Evolutionary conservation across 2,113 vertebrate species (phyloP).

Genomic region (Neodon shergylaensis): DNA sequence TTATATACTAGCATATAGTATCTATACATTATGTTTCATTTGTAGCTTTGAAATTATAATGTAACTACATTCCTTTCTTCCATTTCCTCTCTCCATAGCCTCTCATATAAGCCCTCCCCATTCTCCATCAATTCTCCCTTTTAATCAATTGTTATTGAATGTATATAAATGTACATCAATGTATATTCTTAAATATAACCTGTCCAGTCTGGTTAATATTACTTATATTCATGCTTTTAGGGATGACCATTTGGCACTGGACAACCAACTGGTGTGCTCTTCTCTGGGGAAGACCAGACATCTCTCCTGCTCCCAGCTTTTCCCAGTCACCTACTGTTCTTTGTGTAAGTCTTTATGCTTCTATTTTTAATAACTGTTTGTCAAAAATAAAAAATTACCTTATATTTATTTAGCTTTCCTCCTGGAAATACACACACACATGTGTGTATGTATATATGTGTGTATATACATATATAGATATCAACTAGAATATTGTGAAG

Average conservation of each 20-base stretch:
- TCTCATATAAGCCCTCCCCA: neutral
- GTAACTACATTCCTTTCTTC: neutral
- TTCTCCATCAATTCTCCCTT: neutral
- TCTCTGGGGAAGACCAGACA: neutral
- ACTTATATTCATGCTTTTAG: neutral
- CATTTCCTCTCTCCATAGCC: neutral
- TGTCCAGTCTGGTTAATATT: neutral
- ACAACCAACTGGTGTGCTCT: neutral
- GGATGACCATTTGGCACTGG: neutral
- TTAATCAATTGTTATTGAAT: neutral
- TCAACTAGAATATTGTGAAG: neutral
- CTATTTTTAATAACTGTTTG: neutral
- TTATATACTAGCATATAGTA: neutral
- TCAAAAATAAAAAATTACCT: neutral
- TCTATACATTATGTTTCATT: neutral
- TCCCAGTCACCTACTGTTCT: no score
- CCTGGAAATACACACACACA: neutral
- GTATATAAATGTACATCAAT: no score
- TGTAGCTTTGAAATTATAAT: neutral
- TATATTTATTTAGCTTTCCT: neutral
- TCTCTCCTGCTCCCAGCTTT: neutral
- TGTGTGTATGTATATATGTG: no score
- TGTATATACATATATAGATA: neutral
- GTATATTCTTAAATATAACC: neutral
- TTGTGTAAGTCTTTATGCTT: neutral